These are phyloP conservation scores for Cyphomyrmex costatus DNA, from an alignment of 1,140 invertebrate species.

Conservation along the genomic window DNA sequence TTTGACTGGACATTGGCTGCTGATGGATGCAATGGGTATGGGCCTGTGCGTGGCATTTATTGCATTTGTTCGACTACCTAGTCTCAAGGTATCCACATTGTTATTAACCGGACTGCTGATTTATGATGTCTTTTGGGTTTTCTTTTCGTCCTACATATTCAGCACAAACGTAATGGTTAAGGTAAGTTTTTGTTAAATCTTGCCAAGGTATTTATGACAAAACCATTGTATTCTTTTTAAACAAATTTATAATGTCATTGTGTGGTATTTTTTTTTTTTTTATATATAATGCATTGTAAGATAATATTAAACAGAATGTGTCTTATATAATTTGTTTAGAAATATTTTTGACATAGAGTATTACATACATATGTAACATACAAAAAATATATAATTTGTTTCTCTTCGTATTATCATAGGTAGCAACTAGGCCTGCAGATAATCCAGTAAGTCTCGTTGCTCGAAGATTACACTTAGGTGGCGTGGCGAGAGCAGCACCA, in stretches of 20 bases:
- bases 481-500: constrained; percentile 95
- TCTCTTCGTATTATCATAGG: constrained; percentile 83
- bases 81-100: constrained; percentile 98
- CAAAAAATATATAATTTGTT: neutral
- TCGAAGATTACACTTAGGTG: constrained; percentile 95
- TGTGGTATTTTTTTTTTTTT: no score
- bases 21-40: constrained; percentile 99
- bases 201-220: neutral
- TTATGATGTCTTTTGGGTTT: constrained; percentile 99
- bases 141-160: constrained; percentile 99
- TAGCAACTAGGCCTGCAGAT: constrained; percentile 96
- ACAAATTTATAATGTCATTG: neutral
- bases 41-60: constrained; percentile 99
- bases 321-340: constrained; percentile 32
- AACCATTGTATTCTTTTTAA: neutral
- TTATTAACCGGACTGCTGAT: constrained; percentile 97
- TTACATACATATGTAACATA: neutral
- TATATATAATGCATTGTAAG: constrained; percentile 8
- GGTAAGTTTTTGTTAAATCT: constrained; percentile 86
- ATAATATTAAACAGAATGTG: neutral
- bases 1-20: constrained; percentile 98
- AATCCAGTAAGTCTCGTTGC: constrained; percentile 98
- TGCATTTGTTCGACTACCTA: constrained; percentile 97
- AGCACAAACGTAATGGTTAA: constrained; percentile 99
- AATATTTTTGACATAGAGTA: neutral